Base-by-base conservation (phyloP, 2,113 vertebrate genomes). In the Actenoides lindsayi region DNA sequence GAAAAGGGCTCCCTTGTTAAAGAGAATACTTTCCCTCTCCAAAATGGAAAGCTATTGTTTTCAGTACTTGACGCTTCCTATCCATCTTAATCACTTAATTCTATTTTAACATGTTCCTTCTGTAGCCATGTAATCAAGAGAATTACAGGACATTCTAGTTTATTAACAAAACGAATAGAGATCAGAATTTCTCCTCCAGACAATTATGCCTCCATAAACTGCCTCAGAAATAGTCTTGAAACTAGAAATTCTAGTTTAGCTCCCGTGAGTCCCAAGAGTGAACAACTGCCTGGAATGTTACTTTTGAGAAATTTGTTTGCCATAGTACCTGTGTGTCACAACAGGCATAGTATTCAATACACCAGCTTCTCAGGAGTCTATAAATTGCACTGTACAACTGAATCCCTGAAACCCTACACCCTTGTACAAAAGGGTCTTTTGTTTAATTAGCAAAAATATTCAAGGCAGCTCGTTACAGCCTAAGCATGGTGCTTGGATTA, bases 401-500 rank as follows among this genome's bases (percentile, higher is more conserved):
- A 75, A 84, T 73, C 56, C 59, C 46, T 70, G 42, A 71, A 83
- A 63, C 28, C 46, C 25, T 42, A 35, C 21, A 37, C 37, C 6
- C 11, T 42, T 62, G 15, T 79, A 11, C 18, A 77, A 54, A 80
- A 81, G 31, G 27, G 14, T 46, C 11, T 71, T 87, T 68, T 75
- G 33, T 62, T 97, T 83, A 77, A 59, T 54, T 54, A 84, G 84
- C 54, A 82, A 50, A 96, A 93, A 48, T 39, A 87, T 39, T 96
- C 62, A 84, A 78, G 91, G 93, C 92, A 93, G 87, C 88, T 94
- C 85, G 79, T 93, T 14, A 81, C 35, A 51, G 17, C 86, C 83
- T 35, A 53, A 81, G 68, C 4, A 0, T 63, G 23, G 53, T 62
- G 70, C 70, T 94, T 96, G 37, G 74, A 35, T 76, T 71, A 60